Base-by-base conservation (phyloP, 2,113 vertebrate genomes). In the Ifrita kowaldi region DNA sequence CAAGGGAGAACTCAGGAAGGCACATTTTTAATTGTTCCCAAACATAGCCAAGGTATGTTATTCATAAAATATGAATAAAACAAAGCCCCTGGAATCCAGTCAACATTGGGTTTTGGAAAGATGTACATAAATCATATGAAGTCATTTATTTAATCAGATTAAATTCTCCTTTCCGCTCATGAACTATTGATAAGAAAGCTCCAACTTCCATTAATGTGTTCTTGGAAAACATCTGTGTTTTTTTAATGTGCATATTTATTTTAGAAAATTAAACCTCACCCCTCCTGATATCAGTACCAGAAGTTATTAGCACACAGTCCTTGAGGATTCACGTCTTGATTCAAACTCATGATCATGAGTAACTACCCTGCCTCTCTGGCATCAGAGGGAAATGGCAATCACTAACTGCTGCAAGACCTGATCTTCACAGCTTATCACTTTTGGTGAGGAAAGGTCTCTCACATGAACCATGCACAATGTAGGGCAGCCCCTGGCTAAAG, bases 11-110 rank as follows among this genome's bases (percentile, higher is more conserved):
- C 8, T 4, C 13, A 53, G 26, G 37, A 76, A 74, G 28, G 37
- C 28, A 20, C 1, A 26, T 56, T 76, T 80, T 49, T 6, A 83
- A 32, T 32, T 47, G 10, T 15, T 94, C 32, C 7, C 32, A 33
- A 15, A 53, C 1, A 13, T 3, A 55, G 9, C 5, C 4, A 14
- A 59, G 19, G 10, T 12, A 39, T 2, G 0, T 3, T 55, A 26
- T 18, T 41, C 21, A 49, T 32, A 44, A 41, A 90, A 84, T 52
- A 46, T 52, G 7, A 69, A 44, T 46, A 28, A 69, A 62, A 53
- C 74, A 68, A 84, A 76, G 6, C 7, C 21, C 17, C 49, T 56
- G 17, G 32, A 90, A 86, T 65, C 15, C 32, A 76, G 39, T 35
- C 18, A 55, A 15, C 14, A 16, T 1, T 53, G 14, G 13, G 37